phyloP scores from a whole-genome alignment of 2,113 vertebrate genomes.

The Paratilapia polleni region DNA sequence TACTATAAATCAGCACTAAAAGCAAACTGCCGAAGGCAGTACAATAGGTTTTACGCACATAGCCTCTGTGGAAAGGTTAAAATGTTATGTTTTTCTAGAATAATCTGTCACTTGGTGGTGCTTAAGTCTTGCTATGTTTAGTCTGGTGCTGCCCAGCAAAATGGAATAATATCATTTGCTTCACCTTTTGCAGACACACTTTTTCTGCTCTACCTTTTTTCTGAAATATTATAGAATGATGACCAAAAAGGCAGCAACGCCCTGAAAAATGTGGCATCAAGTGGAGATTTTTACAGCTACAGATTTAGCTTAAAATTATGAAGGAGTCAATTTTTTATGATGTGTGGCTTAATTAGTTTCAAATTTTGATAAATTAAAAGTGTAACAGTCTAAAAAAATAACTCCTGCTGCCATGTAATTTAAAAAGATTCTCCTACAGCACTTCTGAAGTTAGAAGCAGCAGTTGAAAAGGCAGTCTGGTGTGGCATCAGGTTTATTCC shows the following conservation, averaged over 20 bases:
- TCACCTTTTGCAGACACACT: neutral
- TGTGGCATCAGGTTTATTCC: constrained; percentile 52
- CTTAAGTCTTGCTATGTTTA: neutral
- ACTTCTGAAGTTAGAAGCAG: neutral
- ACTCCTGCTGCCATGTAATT: neutral
- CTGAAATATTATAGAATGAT: neutral
- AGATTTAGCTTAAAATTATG: neutral
- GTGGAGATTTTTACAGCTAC: neutral
- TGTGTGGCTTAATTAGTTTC: neutral
- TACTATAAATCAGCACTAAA: constrained; percentile 59
- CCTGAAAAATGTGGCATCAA: neutral
- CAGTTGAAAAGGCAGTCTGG: constrained; percentile 9
- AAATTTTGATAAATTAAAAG: neutral
- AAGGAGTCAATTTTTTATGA: neutral
- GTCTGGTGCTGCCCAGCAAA: neutral
- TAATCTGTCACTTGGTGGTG: neutral
- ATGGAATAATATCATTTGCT: neutral
- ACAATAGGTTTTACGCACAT: constrained; percentile 1
- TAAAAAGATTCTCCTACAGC: neutral
- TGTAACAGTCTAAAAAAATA: neutral
- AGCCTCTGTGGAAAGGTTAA: constrained; percentile 28
- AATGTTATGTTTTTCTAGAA: constrained; percentile 10
- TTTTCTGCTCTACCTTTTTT: neutral
- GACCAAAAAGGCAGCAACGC: neutral
- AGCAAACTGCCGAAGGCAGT: constrained; percentile 39